Evolutionary conservation across 1,140 invertebrate species (phyloP).

Genomic region (Tyrophagus putrescentiae): DNA sequence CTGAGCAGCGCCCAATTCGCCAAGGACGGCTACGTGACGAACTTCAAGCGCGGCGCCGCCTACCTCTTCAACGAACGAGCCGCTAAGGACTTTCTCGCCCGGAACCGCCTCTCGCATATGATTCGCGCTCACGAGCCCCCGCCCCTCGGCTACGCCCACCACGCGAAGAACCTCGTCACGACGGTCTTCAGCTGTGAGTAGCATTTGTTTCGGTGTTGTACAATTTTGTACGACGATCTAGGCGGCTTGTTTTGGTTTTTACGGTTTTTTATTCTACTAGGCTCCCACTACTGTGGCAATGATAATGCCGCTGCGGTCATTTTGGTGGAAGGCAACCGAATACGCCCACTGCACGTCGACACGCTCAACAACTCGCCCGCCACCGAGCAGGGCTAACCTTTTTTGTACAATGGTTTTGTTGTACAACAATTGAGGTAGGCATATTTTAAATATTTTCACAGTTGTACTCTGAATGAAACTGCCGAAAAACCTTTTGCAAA

Average conservation of each 20-base stretch:
- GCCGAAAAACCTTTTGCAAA: no score
- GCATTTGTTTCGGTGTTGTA: no score
- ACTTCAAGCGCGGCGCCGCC: constrained; percentile 49
- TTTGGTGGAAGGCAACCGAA: constrained; percentile 38
- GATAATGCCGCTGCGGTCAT: constrained; percentile 50
- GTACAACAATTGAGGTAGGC: no score
- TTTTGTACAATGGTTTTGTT: not conserved
- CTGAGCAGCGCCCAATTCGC: constrained; percentile 18
- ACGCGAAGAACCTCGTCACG: constrained; percentile 45
- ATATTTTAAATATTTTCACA: no score
- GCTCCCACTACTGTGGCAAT: constrained; percentile 48
- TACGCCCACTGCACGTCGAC: constrained; percentile 43
- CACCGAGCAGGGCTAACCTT: not conserved
- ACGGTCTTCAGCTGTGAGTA: constrained; percentile 50
- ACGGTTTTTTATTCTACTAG: no score
- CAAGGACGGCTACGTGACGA: constrained; percentile 46
- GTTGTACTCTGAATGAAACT: no score
- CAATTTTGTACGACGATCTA: no score
- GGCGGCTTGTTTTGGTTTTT: no score
- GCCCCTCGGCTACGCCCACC: constrained; percentile 28
- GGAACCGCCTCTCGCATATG: constrained; percentile 48
- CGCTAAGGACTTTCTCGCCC: constrained; percentile 45
- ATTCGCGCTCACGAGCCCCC: constrained; percentile 56
- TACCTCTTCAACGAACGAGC: constrained; percentile 51
- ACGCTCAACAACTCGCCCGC: constrained; percentile 32